Evolutionary conservation across 2,888 invertebrate genomes (phyloP).

Genomic region (Calephelis perditalis): DNA sequence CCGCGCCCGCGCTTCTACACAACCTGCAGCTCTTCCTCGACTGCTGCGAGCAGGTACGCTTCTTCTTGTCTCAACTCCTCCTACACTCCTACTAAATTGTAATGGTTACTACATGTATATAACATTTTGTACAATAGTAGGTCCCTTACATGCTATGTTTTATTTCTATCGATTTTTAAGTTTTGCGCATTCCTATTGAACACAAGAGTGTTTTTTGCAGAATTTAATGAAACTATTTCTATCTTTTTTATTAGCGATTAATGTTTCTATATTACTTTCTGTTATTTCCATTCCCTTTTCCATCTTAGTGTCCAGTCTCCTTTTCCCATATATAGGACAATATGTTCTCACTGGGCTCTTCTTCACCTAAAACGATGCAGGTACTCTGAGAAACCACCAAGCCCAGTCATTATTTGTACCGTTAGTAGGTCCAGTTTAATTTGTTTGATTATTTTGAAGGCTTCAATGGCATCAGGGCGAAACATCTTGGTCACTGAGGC

Average conservation of each 20-base stretch:
- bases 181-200: background rate
- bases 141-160: too few relatives aligned
- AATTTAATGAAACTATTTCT: background rate
- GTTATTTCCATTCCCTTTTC: background rate
- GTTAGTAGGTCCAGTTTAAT: too few relatives aligned
- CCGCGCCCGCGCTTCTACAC: slow-evolving; percentile 93
- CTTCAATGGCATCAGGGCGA: too few relatives aligned
- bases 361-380: too few relatives aligned
- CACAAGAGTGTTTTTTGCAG: background rate
- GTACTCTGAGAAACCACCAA: too few relatives aligned
- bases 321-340: background rate
- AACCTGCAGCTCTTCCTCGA: slow-evolving; percentile 95
- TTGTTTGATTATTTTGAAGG: too few relatives aligned
- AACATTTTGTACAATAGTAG: too few relatives aligned
- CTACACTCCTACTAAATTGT: too few relatives aligned
- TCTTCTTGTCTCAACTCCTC: too few relatives aligned
- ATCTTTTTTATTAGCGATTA: background rate
- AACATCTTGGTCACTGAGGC: too few relatives aligned
- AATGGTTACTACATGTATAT: too few relatives aligned
- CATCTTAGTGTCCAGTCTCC: background rate
- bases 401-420: too few relatives aligned
- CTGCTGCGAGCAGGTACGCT: slow-evolving; percentile 90
- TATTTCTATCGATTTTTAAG: background rate
- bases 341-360: background rate
- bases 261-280: background rate